Evolutionary conservation across 2,888 invertebrate genomes (phyloP), one percentile per base, ranked within the genome.

Genomic region (Acheta domesticus): DNA sequence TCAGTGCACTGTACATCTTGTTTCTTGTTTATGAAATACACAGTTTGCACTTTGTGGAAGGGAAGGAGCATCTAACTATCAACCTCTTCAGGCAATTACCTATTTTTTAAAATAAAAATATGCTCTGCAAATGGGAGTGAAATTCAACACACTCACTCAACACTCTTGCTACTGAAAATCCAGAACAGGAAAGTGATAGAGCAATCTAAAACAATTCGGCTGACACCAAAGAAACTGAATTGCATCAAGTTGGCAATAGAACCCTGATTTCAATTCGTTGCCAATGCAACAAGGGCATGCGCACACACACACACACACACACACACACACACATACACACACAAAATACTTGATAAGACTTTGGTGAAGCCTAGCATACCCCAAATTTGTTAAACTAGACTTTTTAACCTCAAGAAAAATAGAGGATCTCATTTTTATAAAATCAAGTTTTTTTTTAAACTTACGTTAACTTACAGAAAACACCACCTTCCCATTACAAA

Each of bases 181-280:
- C 62, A 78, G 78, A 78, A 81, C 77, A 77, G 62, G 74, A 78
- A 77, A 78, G 23, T 78, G 50, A 74, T 77, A 74, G 74, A 74
- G 49, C n/a, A 62, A n/a, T 62, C 62, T 16, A 62, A 78, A 74
- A 78, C 20, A 48, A n/a, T 21, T 80, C 80, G 80, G 81, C 80
- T 79, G 79, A 81, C 82, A 82, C 82, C 82, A 82, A 82, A 82
- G 81, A 79, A 77, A 78, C 77, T 21, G 20, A n/a, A n/a, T 14
- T n/a, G 20, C 20, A 75, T 14, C 74, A 49, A 36, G 80, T 77
- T 80, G 76, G 78, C 81, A 82, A 78, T 79, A 77, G 76, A 79
- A 81, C 80, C 79, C 79, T 80, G 81, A 80, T 77, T 78, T 81
- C 77, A 80, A 48, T 75, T 48, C 23, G 78, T 78, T 62, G 77